A percentile compares a stretch with the other conserved stretches of the same genome.
phyloP scores from a whole-genome alignment of 2,797 vertebrate genomes.

The Passerculus sandwichensis region DNA sequence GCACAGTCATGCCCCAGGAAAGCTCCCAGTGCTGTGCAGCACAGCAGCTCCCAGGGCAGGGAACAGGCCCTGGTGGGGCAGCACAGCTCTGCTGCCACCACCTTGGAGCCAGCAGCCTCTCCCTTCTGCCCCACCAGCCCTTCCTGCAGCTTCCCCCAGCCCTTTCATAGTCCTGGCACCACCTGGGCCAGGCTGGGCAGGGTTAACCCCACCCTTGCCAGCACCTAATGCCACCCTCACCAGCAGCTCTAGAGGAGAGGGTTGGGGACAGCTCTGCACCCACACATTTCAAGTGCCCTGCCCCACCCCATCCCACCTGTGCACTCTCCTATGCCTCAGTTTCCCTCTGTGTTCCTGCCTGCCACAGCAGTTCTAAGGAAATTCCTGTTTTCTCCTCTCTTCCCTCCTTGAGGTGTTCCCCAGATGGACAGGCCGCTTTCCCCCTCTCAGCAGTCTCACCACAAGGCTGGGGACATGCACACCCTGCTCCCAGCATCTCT shows the following conservation, averaged over 20 bases:
- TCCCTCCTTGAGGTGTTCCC: not conserved
- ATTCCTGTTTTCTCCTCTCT: not conserved
- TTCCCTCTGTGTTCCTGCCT: not conserved
- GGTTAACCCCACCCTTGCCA: not conserved
- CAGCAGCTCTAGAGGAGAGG: not conserved
- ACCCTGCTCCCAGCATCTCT: not conserved
- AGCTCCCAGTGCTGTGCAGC: not conserved
- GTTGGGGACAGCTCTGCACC: not conserved
- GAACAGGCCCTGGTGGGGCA: no score
- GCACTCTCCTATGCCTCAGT: not conserved
- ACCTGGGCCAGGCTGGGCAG: not conserved
- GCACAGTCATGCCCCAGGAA: not conserved
- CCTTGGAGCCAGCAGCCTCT: not conserved
- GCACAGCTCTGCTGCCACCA: not conserved
- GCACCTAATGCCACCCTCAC: not conserved
- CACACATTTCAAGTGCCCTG: rapidly evolving
- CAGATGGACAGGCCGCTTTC: not conserved
- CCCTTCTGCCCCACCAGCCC: rapidly evolving
- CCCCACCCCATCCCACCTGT: not conserved
- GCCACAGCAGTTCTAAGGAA: not conserved
- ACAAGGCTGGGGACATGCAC: not conserved
- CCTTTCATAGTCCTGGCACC: not conserved
- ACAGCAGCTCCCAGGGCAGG: not conserved
- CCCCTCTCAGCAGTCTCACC: not conserved
- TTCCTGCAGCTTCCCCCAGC: not conserved